Evolutionary conservation across 2,113 vertebrate species (phyloP).

Genomic region (Galbula dea): DNA sequence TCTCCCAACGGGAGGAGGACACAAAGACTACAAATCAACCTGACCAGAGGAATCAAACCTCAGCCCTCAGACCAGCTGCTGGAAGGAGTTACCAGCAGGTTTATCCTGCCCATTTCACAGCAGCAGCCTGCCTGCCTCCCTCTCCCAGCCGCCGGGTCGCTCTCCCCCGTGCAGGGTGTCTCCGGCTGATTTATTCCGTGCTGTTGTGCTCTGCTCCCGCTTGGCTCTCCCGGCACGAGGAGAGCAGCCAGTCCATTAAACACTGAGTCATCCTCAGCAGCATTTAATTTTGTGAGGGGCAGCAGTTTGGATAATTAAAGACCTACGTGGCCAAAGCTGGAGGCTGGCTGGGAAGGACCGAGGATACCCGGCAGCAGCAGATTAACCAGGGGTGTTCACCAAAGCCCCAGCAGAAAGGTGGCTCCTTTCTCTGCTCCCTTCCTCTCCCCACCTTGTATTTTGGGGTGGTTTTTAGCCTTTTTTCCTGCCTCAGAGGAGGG

Average conservation of each 20-base stretch:
- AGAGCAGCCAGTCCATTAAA: conserved; percentile 59
- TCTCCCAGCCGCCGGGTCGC: neutral
- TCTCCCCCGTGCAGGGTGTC: neutral
- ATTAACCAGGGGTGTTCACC: neutral
- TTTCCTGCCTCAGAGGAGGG: neutral
- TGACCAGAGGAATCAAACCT: too few species aligned
- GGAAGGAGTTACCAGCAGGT: rapidly evolving
- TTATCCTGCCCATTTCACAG: rapidly evolving
- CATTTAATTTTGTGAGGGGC: conserved; percentile 55
- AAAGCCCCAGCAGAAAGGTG: neutral
- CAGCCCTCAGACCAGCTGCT: too few species aligned
- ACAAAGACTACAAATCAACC: too few species aligned
- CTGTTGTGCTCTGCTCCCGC: neutral
- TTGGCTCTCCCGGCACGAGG: conserved; percentile 10
- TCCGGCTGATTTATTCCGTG: neutral
- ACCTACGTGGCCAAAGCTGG: conserved; percentile 5
- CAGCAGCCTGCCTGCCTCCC: neutral
- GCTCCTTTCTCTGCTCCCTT: neutral
- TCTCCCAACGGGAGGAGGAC: rapidly evolving
- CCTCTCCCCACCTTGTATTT: neutral
- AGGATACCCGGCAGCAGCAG: neutral
- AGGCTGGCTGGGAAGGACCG: neutral
- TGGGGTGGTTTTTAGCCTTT: neutral
- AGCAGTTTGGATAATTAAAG: conserved; percentile 66
- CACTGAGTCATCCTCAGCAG: conserved; percentile 49